Percentiles rank a stretch among this genome's conserved stretches.
Evolutionary conservation across 2,113 vertebrate species (phyloP).

Genomic region (Acrocephalus arundinaceus): DNA sequence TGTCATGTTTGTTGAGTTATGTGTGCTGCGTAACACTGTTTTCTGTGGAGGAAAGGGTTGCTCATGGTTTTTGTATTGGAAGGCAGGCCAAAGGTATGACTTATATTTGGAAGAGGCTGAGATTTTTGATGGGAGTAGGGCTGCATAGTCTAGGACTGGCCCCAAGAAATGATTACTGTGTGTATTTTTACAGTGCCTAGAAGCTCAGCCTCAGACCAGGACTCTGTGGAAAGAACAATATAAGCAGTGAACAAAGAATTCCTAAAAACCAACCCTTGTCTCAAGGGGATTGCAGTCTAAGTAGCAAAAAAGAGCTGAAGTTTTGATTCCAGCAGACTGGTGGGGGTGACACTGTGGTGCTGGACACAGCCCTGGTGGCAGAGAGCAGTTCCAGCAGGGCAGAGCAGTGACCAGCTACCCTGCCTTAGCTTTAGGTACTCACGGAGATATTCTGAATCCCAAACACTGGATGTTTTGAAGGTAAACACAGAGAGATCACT

Average conservation of each 20-base stretch:
- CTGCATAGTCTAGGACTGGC: neutral
- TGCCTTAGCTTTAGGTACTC: neutral
- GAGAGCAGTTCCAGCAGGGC: neutral
- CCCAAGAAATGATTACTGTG: neutral
- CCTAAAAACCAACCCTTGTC: neutral
- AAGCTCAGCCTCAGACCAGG: neutral
- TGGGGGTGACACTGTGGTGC: neutral
- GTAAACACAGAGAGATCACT: neutral
- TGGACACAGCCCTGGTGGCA: neutral
- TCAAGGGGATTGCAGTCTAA: neutral
- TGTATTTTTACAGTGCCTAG: slow-evolving; percentile 19
- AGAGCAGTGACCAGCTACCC: fast-evolving
- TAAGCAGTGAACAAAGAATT: slow-evolving; percentile 13
- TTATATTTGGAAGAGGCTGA: slow-evolving; percentile 36
- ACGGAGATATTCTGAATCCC: neutral
- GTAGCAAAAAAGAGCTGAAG: neutral
- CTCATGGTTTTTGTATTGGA: neutral
- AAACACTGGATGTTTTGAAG: neutral
- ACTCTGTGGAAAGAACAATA: slow-evolving; percentile 9
- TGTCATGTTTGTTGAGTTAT: neutral
- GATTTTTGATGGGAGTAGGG: neutral
- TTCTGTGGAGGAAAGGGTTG: neutral
- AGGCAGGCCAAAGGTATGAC: slow-evolving; percentile 38
- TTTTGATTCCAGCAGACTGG: neutral
- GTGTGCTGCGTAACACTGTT: neutral